Percentiles rank a stretch among this genome's conserved stretches.
Conservation (phyloP, 2,113 vertebrate genomes). For the Coptodon rendalli region DNA sequence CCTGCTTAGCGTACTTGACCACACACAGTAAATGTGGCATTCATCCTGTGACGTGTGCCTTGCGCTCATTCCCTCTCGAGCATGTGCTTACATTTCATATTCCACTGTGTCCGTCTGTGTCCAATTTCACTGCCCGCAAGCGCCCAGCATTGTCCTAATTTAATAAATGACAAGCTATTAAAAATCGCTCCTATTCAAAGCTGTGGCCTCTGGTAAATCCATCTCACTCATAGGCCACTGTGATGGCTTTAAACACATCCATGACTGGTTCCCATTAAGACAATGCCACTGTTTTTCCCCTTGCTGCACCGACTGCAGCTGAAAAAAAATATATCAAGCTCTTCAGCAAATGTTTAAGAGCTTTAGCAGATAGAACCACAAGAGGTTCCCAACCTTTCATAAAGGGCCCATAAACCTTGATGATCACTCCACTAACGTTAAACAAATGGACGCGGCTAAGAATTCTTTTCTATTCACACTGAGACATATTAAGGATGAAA, state of each 20-base stretch:
- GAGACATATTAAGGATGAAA: neutral
- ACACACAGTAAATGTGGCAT: constrained; percentile 64
- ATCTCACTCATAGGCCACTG: constrained; percentile 40
- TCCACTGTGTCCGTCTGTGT: constrained; percentile 60
- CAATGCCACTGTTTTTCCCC: constrained; percentile 59
- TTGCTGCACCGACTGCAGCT: constrained; percentile 4
- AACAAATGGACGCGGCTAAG: neutral
- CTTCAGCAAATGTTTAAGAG: neutral
- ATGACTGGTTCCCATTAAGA: constrained; percentile 57
- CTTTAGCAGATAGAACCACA: constrained; percentile 14
- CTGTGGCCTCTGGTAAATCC: constrained; percentile 60
- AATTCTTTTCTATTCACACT: neutral
- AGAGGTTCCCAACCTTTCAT: neutral
- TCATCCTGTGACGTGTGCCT: constrained; percentile 46
- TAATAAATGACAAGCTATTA: constrained; percentile 73
- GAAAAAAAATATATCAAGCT: neutral
- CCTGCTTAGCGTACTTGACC: constrained; percentile 55
- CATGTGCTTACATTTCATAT: constrained; percentile 71
- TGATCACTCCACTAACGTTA: neutral
- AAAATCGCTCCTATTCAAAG: constrained; percentile 60
- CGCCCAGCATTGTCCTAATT: constrained; percentile 67
- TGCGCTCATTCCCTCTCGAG: constrained; percentile 27
- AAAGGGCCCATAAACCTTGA: constrained; percentile 5
- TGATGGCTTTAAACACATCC: constrained; percentile 54
- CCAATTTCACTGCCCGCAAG: constrained; percentile 61